Evolutionary conservation across 2,113 vertebrate species (phyloP).

Genomic region (Cynocephalus volans): DNA sequence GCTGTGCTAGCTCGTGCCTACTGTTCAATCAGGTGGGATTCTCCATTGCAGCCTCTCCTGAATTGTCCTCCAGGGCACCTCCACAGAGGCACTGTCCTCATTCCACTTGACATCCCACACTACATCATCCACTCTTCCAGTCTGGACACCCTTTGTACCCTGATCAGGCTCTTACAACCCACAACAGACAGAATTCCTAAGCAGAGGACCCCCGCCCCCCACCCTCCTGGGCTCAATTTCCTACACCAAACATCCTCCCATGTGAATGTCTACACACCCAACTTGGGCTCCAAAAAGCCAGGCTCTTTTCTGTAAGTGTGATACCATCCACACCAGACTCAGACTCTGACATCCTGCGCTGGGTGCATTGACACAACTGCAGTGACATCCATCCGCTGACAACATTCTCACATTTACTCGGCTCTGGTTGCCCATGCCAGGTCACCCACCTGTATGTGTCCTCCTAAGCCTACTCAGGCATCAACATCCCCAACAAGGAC

Average conservation of each 20-base stretch:
- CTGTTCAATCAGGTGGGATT: too few relatives aligned
- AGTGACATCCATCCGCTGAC: not conserved
- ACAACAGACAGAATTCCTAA: not conserved
- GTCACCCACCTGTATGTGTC: not conserved
- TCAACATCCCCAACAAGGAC: not conserved
- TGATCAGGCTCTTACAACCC: not conserved
- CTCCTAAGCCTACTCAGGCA: not conserved
- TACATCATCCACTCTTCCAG: not conserved
- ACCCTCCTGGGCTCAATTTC: not conserved
- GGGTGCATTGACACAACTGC: not conserved
- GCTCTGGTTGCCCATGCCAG: not conserved
- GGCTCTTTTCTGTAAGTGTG: not conserved
- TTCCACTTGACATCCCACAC: not conserved
- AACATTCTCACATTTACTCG: not conserved
- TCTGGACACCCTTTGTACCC: not conserved
- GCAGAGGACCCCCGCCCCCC: not conserved
- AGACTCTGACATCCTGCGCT: not conserved
- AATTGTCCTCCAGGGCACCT: not conserved
- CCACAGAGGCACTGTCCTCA: not conserved
- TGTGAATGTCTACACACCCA: not conserved
- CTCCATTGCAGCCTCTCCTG: not conserved
- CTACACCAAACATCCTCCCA: not conserved
- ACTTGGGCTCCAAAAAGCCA: not conserved
- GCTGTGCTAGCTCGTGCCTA: not conserved
- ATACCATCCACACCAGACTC: not conserved